A percentile compares a stretch with the other conserved stretches of the same genome.
phyloP scores from a whole-genome alignment of 2,797 vertebrate species.

The Botia kubotai region DNA sequence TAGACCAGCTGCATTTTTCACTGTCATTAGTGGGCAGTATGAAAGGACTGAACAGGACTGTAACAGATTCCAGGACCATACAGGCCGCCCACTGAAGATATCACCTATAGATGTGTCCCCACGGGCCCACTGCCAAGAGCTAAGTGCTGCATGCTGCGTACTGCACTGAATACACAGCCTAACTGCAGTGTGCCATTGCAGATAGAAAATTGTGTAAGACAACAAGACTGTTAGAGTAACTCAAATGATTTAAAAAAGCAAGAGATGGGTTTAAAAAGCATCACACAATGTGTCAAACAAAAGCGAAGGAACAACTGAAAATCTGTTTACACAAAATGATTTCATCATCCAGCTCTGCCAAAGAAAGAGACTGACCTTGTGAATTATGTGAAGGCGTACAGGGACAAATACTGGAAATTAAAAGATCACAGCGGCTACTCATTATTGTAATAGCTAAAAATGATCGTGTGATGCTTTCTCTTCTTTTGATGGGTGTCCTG shows the following conservation, averaged over 20 bases:
- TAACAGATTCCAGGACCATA: conserved; percentile 7
- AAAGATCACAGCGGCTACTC: not conserved
- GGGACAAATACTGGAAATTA: not conserved
- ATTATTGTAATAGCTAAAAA: not conserved
- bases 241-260: conserved; percentile 1
- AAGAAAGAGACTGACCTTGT: not conserved
- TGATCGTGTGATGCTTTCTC: not conserved
- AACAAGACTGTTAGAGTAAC: not conserved
- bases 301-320: not conserved
- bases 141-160: conserved; percentile 43
- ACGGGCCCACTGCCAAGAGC: conserved; percentile 38
- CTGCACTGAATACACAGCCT: conserved; percentile 40
- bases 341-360: conserved; percentile 2
- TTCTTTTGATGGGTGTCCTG: not conserved
- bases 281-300: not conserved
- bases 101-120: conserved; percentile 43
- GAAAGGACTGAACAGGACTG: conserved; percentile 4
- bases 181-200: conserved; percentile 49
- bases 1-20: conserved; percentile 36
- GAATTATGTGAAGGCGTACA: not conserved
- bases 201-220: not conserved
- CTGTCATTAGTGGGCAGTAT: conserved; percentile 29
- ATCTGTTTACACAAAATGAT: not conserved
- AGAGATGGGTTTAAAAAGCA: not conserved
- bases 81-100: conserved; percentile 41